Evolutionary conservation across 2,888 invertebrate species (phyloP), one percentile per base, ranked within the genome.

Genomic region (Thyatira batis): DNA sequence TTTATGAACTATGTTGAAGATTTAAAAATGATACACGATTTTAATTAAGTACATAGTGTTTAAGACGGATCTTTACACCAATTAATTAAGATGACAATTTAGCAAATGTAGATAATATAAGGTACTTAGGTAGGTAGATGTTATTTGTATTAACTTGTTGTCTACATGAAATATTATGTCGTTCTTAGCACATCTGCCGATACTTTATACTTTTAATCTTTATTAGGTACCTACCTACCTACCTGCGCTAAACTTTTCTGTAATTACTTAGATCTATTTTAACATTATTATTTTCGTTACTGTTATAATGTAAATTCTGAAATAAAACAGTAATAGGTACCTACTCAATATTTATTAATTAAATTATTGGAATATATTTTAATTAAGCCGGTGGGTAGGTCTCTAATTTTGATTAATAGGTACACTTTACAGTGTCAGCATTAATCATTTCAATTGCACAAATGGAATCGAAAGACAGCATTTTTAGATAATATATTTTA

Each of bases 61-160:
- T 89, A 90, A 89, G 85, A 80, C 72, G 88, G 89, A 86, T 88
- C 88, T 92, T 91, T 92, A 92, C 92, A 92, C 92, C 92, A 92
- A 91, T 82, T 90, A 88, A 83, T 80, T 90, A 90, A 90, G 91
- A 85, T 77, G 86, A 85, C 75, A 76, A 80, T 71, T 80, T 88
- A 89, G 85, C 65, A 65, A 79, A 62, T 80, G 82, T 88, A 88
- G 84, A 78, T 83, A 85, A 73, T 67, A 59, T 63, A 57, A 61
- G 46, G 5, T 17, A 25, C 13, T 33, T 46, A 48, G 65, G 60
- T 77, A 75, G 63, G 67, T 89, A 89, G 84, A 82, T 84, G 88
- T 85, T 86, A 84, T 76, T 78, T 82, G 80, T 82, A 84, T 78
- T 76, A 69, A 33, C 69, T 78, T 82, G 80, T 84, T 83, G 82